These are phyloP conservation scores for Melanargia galathea DNA, from an alignment of 2,888 invertebrate species.

Conservation along the genomic window DNA sequence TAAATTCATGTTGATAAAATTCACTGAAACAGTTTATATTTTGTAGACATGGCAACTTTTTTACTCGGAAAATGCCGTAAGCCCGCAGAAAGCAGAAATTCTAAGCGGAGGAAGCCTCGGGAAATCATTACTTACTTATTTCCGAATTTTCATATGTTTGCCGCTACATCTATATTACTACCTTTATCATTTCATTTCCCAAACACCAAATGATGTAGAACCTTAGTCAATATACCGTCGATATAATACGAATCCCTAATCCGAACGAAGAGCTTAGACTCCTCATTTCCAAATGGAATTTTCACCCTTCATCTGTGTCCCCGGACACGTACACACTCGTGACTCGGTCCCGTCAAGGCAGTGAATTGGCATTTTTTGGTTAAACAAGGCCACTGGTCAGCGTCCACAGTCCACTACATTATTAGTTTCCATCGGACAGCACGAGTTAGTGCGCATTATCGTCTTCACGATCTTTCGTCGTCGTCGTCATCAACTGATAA, in stretches of 20 bases:
- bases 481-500: too few species aligned
- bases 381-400: not conserved
- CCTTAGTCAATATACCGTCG: not conserved
- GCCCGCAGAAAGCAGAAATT: too few species aligned
- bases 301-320: conserved; percentile 7
- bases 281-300: conserved; percentile 16
- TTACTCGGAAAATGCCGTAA: too few species aligned
- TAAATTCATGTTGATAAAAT: too few species aligned
- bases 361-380: conserved; percentile 3
- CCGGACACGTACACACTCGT: conserved; percentile 14
- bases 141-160: too few species aligned
- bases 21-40: too few species aligned
- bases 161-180: too few species aligned
- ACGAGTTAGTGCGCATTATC: not conserved
- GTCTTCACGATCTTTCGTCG: too few species aligned
- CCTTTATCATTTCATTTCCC: not conserved
- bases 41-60: too few species aligned
- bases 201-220: not conserved
- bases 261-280: not conserved
- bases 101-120: too few species aligned
- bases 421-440: not conserved
- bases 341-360: conserved; percentile 3
- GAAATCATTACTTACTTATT: too few species aligned
- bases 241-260: not conserved
- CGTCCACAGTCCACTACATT: not conserved